phyloP scores from a whole-genome alignment of 2,888 invertebrate genomes.

The Amiota minor region DNA sequence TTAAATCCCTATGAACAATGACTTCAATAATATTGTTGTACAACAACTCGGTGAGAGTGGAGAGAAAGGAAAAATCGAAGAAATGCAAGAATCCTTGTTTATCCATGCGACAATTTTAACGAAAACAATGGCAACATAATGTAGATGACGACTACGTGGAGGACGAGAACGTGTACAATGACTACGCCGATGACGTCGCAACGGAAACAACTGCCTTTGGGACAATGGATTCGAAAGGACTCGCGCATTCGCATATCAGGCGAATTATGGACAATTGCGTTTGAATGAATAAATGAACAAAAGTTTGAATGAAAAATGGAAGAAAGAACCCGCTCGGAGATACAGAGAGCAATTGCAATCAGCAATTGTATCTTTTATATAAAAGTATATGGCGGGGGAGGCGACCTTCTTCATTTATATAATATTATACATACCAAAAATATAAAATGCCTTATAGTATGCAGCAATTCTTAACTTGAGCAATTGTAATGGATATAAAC shows the following conservation, averaged over 20 bases:
- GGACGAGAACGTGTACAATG: slow-evolving; percentile 5
- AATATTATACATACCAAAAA: too few species aligned
- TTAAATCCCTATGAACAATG: slow-evolving; percentile 48
- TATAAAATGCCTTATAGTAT: slow-evolving; percentile 32
- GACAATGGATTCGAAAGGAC: slow-evolving; percentile 6
- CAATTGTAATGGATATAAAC: not conserved
- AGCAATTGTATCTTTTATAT: not conserved
- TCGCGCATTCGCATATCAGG: slow-evolving; percentile 39
- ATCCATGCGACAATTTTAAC: slow-evolving; percentile 41
- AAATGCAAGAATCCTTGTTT: slow-evolving; percentile 35
- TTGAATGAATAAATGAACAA: slow-evolving; percentile 12
- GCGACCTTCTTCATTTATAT: too few species aligned
- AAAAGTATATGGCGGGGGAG: too few species aligned
- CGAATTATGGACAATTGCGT: slow-evolving; percentile 51
- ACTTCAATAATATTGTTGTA: slow-evolving; percentile 31
- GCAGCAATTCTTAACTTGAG: slow-evolving; percentile 37
- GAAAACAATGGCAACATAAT: slow-evolving; percentile 41
- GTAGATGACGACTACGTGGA: slow-evolving; percentile 13
- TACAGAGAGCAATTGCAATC: slow-evolving; percentile 17
- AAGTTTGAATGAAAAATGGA: not conserved
- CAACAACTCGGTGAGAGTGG: slow-evolving; percentile 47
- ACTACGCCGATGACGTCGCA: slow-evolving; percentile 21
- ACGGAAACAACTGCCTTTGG: slow-evolving; percentile 28
- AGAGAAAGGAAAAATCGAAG: not conserved
- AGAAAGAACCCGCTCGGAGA: not conserved